Evolutionary conservation across 2,797 vertebrate species (phyloP).

Genomic region (Aldrovandia affinis): DNA sequence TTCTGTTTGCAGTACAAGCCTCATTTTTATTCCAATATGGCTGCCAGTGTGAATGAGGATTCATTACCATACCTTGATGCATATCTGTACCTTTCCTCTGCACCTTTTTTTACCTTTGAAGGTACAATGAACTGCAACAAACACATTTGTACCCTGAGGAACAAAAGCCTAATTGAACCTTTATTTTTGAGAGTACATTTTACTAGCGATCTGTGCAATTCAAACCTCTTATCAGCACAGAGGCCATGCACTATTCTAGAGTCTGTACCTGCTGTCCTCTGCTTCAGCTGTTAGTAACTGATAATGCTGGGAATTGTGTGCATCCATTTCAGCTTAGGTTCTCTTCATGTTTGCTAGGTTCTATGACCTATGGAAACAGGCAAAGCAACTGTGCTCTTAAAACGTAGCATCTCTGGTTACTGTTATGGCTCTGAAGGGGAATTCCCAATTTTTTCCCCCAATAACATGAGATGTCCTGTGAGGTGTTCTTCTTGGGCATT

Average conservation of each 20-base stretch:
- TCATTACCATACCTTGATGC: no score
- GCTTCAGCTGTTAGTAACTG: neutral
- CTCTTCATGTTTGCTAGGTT: neutral
- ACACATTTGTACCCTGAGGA: no score
- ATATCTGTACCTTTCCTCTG: no score
- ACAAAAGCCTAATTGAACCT: no score
- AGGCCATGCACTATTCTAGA: neutral
- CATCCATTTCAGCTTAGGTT: neutral
- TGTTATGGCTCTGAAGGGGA: neutral
- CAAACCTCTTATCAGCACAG: neutral
- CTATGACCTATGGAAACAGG: neutral
- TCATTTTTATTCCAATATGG: no score
- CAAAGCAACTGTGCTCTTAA: neutral
- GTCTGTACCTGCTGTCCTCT: neutral
- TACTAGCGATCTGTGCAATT: neutral
- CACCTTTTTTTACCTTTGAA: no score
- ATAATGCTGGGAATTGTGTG: neutral
- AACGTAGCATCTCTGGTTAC: neutral
- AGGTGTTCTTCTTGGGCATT: neutral
- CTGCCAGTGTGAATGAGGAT: no score
- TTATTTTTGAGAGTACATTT: no score
- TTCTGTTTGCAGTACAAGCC: no score
- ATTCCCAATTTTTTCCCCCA: neutral
- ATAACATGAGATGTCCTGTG: neutral
- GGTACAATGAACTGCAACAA: no score